A percentile compares a stretch with the other conserved stretches of the same genome.
Evolutionary conservation across 1,140 invertebrate genomes (phyloP).

Genomic region (Cotesia chilonis): DNA sequence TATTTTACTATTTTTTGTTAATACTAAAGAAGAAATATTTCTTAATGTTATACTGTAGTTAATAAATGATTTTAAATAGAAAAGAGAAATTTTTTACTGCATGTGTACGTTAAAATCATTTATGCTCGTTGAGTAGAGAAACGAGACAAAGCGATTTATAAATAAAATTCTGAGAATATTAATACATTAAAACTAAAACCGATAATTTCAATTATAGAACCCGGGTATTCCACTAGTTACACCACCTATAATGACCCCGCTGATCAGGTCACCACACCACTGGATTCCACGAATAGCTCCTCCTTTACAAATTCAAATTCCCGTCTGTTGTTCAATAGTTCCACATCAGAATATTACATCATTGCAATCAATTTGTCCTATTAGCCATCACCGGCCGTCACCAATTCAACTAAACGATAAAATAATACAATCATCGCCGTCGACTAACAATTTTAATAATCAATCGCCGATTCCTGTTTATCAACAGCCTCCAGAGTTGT

Average conservation of each 20-base stretch:
- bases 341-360: constrained; percentile 42
- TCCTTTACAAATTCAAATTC: constrained; percentile 50
- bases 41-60: too few relatives aligned
- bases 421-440: constrained; percentile 28
- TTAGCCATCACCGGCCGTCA: constrained; percentile 46
- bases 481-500: constrained; percentile 53
- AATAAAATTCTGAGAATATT: neutral
- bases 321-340: constrained; percentile 41
- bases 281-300: constrained; percentile 52
- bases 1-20: too few relatives aligned
- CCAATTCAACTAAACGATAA: constrained; percentile 39
- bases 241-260: constrained; percentile 45
- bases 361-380: constrained; percentile 46
- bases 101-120: too few relatives aligned
- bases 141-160: too few relatives aligned
- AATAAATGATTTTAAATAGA: too few relatives aligned
- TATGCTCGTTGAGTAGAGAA: too few relatives aligned
- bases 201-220: constrained; percentile 48
- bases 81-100: too few relatives aligned
- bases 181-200: neutral
- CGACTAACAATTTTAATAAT: constrained; percentile 35
- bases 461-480: constrained; percentile 54
- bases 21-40: too few relatives aligned
- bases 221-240: constrained; percentile 51
- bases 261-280: constrained; percentile 50